Conservation (phyloP, 2,888 invertebrate species). For the Trypoxylon attenuatum region DNA sequence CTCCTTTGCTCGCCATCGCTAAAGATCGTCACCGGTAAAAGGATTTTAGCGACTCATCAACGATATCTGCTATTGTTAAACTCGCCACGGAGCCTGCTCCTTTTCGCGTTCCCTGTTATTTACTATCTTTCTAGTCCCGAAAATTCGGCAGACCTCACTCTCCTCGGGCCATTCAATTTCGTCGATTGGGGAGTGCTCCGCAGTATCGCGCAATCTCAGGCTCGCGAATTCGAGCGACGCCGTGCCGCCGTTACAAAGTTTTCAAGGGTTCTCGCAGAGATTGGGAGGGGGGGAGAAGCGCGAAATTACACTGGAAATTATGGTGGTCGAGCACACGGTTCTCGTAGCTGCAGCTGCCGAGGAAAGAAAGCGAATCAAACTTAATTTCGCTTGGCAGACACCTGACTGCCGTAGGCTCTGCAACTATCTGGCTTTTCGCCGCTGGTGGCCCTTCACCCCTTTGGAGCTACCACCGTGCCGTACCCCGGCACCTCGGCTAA, state of each 20-base stretch:
- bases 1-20: no score
- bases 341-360: constrained; percentile 39
- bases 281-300: no score
- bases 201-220: constrained; percentile 31
- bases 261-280: constrained; percentile 12
- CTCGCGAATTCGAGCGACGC: no score
- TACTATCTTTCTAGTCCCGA: no score
- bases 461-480: no score
- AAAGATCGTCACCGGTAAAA: no score
- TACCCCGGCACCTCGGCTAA: constrained; percentile 30
- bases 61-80: background rate
- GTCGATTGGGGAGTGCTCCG: background rate
- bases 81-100: background rate
- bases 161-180: constrained; percentile 24
- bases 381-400: constrained; percentile 53
- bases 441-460: constrained; percentile 4
- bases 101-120: no score
- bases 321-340: constrained; percentile 16
- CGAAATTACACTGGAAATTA: constrained; percentile 40
- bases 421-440: constrained; percentile 22
- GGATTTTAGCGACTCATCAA: background rate
- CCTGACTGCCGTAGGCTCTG: constrained; percentile 43
- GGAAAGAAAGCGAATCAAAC: constrained; percentile 49
- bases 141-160: background rate
- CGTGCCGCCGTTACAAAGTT: constrained; percentile 40